These are phyloP conservation scores for Cactoblastis cactorum DNA, from an alignment of 2,888 invertebrate genomes.

Conservation along the genomic window DNA sequence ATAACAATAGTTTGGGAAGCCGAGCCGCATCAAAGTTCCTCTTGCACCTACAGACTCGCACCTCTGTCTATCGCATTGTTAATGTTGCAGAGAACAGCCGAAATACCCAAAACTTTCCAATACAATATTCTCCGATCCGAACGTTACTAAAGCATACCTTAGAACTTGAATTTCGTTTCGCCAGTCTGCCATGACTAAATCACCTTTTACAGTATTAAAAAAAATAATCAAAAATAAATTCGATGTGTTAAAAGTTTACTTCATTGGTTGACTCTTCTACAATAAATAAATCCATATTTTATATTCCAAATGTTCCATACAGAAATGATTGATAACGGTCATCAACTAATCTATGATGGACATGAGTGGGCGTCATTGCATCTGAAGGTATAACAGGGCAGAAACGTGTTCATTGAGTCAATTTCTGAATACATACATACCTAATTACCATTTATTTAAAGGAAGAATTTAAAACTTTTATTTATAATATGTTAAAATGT, in stretches of 20 bases:
- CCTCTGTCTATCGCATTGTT: background rate
- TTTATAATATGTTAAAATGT: too few species aligned
- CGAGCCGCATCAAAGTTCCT: background rate
- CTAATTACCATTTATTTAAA: too few species aligned
- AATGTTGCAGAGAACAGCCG: background rate
- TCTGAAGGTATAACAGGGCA: conserved; percentile 16
- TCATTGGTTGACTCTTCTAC: too few species aligned
- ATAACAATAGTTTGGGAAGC: background rate
- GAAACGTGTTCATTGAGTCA: conserved; percentile 16
- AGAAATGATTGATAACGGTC: conserved; percentile 4
- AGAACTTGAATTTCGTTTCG: too few species aligned
- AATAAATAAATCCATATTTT: too few species aligned
- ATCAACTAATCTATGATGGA: conserved; percentile 6
- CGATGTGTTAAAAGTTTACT: too few species aligned
- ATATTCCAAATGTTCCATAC: background rate
- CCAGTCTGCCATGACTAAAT: too few species aligned
- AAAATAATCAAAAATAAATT: too few species aligned
- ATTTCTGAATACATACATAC: conserved; percentile 17
- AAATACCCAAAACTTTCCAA: background rate
- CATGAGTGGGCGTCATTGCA: conserved; percentile 15
- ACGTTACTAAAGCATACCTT: too few species aligned
- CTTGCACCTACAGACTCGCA: conserved; percentile 1
- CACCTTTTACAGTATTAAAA: too few species aligned
- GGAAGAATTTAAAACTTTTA: too few species aligned
- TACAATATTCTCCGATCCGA: background rate